Evolutionary conservation across 2,888 invertebrate species (phyloP).

Genomic region (Mesorhabditis spiculigera): DNA sequence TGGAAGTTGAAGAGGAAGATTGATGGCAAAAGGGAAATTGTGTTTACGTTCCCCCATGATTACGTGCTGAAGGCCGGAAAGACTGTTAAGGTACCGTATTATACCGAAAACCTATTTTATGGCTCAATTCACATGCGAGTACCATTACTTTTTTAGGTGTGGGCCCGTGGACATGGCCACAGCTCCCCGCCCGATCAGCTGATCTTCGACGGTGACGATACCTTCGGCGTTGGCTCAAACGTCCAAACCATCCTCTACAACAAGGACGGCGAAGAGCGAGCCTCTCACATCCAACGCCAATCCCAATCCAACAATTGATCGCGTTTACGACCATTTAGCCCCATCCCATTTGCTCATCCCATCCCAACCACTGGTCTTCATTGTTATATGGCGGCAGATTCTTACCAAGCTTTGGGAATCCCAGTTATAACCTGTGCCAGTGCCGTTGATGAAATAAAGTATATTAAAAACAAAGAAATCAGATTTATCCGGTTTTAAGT

Average conservation of each 20-base stretch:
- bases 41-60: constrained; percentile 55
- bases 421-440: too few relatives aligned
- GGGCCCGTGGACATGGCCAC: constrained; percentile 48
- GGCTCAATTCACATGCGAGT: background rate
- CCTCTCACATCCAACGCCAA: constrained; percentile 3
- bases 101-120: background rate
- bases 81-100: constrained; percentile 42
- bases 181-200: constrained; percentile 48
- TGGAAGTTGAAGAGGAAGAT: constrained; percentile 60
- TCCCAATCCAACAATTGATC: background rate
- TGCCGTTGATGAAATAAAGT: too few relatives aligned
- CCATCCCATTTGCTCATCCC: too few relatives aligned
- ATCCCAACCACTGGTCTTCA: too few relatives aligned
- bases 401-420: too few relatives aligned
- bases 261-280: constrained; percentile 44
- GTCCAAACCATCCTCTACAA: constrained; percentile 58
- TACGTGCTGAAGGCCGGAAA: constrained; percentile 55
- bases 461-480: too few relatives aligned
- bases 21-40: constrained; percentile 58
- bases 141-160: constrained; percentile 12
- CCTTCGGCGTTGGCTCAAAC: constrained; percentile 53
- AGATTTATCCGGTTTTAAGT: too few relatives aligned
- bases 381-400: too few relatives aligned
- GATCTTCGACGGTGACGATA: constrained; percentile 50
- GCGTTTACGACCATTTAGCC: too few relatives aligned